Evolutionary conservation across 2,113 vertebrate species (phyloP).

Genomic region (Phycodurus eques): DNA sequence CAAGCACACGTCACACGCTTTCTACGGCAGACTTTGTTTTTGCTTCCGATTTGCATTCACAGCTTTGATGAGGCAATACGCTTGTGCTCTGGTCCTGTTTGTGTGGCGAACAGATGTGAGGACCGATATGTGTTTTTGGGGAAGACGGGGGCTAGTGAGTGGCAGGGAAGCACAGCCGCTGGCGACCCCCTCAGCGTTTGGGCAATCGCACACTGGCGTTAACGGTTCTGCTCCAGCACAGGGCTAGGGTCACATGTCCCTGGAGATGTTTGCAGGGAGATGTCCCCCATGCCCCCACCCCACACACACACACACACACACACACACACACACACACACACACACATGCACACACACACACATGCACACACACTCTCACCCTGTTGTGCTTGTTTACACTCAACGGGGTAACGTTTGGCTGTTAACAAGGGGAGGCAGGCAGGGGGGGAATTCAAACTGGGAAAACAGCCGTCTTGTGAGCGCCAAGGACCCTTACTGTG

Average conservation of each 20-base stretch:
- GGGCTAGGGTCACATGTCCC: constrained; percentile 67
- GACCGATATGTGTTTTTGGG: constrained; percentile 13
- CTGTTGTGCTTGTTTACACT: constrained; percentile 72
- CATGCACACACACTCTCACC: constrained; percentile 27
- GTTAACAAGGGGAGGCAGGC: constrained; percentile 45
- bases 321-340: constrained; percentile 1
- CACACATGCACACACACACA: neutral
- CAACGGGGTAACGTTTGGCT: constrained; percentile 71
- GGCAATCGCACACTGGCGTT: constrained; percentile 54
- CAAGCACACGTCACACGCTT: constrained; percentile 5
- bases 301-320: neutral
- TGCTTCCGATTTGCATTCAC: constrained; percentile 16
- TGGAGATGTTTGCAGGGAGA: constrained; percentile 72
- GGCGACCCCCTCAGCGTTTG: constrained; percentile 40
- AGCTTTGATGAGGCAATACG: constrained; percentile 10
- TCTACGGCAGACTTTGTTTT: constrained; percentile 1
- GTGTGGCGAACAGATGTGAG: constrained; percentile 46
- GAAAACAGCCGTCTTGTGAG: constrained; percentile 67
- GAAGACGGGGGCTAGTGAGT: neutral
- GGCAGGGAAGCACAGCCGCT: constrained; percentile 43
- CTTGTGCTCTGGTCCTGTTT: constrained; percentile 12
- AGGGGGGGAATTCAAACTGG: constrained; percentile 29
- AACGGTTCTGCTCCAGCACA: constrained; percentile 66
- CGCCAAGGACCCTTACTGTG: constrained; percentile 75
- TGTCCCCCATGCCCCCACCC: constrained; percentile 18